phyloP scores from a whole-genome alignment of 2,797 vertebrate genomes.

The Anabas testudineus region DNA sequence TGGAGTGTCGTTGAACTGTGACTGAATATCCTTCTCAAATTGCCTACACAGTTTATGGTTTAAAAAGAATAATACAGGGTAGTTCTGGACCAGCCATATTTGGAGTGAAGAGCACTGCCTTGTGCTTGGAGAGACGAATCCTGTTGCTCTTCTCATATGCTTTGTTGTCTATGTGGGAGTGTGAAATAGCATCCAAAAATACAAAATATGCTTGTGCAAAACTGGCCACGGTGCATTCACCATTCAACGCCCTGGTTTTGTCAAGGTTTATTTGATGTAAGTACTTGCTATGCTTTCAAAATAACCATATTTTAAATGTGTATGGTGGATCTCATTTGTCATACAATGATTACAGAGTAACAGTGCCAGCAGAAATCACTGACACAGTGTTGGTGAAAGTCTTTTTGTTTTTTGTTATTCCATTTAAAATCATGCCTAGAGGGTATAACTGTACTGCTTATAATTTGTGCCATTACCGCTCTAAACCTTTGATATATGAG shows the following conservation, averaged over 20 bases:
- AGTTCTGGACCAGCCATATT: constrained; percentile 31
- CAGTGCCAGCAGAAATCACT: not conserved
- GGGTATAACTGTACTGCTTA: not conserved
- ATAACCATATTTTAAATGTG: not conserved
- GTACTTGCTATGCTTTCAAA: constrained; percentile 2
- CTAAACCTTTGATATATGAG: not conserved
- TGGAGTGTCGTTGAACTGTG: constrained; percentile 64
- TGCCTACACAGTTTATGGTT: constrained; percentile 41
- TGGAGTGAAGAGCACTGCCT: constrained; percentile 22
- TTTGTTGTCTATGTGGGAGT: constrained; percentile 51
- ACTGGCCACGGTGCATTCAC: constrained; percentile 21
- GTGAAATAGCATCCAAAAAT: constrained; percentile 43
- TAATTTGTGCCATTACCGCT: not conserved
- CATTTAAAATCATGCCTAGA: not conserved
- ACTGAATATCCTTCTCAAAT: constrained; percentile 57
- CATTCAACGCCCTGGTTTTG: not conserved
- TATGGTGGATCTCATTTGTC: not conserved
- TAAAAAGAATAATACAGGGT: constrained; percentile 8
- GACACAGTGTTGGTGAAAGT: not conserved
- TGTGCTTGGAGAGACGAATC: constrained; percentile 30
- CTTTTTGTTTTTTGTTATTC: not conserved
- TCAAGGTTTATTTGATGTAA: constrained; percentile 17
- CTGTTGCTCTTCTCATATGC: constrained; percentile 44
- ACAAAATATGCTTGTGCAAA: constrained; percentile 22
- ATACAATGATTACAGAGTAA: not conserved